phyloP scores from a whole-genome alignment of 2,888 invertebrate genomes.

The Hesperia comma region DNA sequence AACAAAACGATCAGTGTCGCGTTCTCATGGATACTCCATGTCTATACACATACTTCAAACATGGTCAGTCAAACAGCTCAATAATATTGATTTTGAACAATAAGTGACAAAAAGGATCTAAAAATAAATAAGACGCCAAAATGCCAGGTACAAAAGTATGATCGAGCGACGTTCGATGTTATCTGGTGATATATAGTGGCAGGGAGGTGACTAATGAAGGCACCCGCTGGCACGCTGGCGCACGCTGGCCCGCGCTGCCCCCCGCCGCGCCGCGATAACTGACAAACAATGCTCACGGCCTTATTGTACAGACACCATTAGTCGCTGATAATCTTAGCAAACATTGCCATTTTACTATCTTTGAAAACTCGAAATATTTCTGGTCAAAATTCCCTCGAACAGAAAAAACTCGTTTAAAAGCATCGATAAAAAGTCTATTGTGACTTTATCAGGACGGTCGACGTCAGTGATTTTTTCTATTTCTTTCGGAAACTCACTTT shows the following conservation, averaged over 20 bases:
- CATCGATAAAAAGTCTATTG: too few species aligned
- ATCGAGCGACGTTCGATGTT: constrained; percentile 30
- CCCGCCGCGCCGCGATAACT: constrained; percentile 16
- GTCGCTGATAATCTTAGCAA: not conserved
- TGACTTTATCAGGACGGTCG: too few species aligned
- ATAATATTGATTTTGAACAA: constrained; percentile 23
- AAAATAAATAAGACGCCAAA: constrained; percentile 11
- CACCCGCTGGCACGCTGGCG: not conserved
- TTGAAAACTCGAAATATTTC: not conserved
- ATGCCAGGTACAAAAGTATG: constrained; percentile 25
- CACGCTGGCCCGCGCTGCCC: not conserved
- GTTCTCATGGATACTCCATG: too few species aligned
- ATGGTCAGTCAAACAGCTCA: not conserved
- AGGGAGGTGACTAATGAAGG: constrained; percentile 25
- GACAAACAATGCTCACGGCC: constrained; percentile 13
- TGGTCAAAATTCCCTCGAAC: not conserved
- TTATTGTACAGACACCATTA: not conserved
- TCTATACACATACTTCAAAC: not conserved
- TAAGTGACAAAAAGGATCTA: constrained; percentile 10
- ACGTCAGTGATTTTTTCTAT: too few species aligned
- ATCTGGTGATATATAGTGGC: constrained; percentile 38
- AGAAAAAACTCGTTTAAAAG: too few species aligned
- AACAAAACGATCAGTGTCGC: too few species aligned
- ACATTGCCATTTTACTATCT: not conserved
- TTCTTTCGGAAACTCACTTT: too few species aligned